A percentile compares a stretch with the other conserved stretches of the same genome.
Evolutionary conservation across 2,888 invertebrate genomes (phyloP).

Genomic region (Furcula furcula): DNA sequence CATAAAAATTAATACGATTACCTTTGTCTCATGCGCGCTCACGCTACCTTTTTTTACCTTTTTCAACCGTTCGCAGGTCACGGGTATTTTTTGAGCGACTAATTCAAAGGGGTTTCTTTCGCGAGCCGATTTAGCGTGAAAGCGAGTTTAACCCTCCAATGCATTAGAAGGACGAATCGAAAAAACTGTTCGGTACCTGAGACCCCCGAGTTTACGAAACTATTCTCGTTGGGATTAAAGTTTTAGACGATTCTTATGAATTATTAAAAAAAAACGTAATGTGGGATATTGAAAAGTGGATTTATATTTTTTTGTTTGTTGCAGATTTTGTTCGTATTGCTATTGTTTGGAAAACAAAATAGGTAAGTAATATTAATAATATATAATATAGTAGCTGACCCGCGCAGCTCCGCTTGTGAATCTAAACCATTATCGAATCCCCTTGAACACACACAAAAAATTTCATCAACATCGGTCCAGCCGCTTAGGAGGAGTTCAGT

Average conservation of each 20-base stretch:
- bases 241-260: slow-evolving; percentile 32
- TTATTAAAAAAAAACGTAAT: slow-evolving; percentile 1
- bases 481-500: too few relatives aligned
- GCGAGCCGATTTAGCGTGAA: slow-evolving; percentile 63
- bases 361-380: too few relatives aligned
- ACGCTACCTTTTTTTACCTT: slow-evolving; percentile 32
- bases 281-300: neutral
- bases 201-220: slow-evolving; percentile 29
- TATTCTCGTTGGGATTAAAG: slow-evolving; percentile 43
- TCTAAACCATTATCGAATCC: too few relatives aligned
- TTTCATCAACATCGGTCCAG: too few relatives aligned
- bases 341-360: slow-evolving; percentile 1
- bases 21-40: slow-evolving; percentile 16
- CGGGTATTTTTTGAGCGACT: slow-evolving; percentile 45
- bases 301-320: slow-evolving; percentile 11
- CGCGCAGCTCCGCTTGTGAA: too few relatives aligned
- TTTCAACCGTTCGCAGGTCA: slow-evolving; percentile 47
- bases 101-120: slow-evolving; percentile 57
- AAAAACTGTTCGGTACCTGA: slow-evolving; percentile 58
- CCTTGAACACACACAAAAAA: too few relatives aligned
- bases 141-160: slow-evolving; percentile 61
- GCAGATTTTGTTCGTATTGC: slow-evolving; percentile 14
- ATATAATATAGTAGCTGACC: too few relatives aligned
- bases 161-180: slow-evolving; percentile 42
- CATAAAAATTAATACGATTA: slow-evolving; percentile 40